These are phyloP conservation scores for Dioctria linearis DNA, from an alignment of 2,888 invertebrate genomes.

Conservation along the genomic window DNA sequence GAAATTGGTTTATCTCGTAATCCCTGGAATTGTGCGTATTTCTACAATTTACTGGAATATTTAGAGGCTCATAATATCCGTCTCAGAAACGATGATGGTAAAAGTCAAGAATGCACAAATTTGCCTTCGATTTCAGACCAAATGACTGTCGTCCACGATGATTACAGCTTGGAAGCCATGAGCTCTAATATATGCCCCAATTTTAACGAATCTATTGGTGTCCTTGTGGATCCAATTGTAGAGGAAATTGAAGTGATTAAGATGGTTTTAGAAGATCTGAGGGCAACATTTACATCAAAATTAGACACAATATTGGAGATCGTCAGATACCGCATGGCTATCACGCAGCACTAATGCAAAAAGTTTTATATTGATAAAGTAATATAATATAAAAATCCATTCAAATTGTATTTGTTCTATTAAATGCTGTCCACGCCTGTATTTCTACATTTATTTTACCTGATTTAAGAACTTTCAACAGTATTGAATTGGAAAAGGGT, in stretches of 20 bases:
- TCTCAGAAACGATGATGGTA: neutral
- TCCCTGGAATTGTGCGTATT: neutral
- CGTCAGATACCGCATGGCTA: too few species aligned
- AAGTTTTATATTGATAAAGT: too few species aligned
- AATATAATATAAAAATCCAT: too few species aligned
- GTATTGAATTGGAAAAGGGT: too few species aligned
- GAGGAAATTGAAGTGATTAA: neutral
- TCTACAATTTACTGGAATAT: neutral
- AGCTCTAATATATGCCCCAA: neutral
- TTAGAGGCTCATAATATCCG: neutral
- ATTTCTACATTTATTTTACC: too few species aligned
- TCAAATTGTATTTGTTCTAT: too few species aligned
- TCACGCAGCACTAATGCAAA: too few species aligned
- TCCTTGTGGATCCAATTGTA: neutral
- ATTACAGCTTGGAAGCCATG: neutral
- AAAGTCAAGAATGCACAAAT: neutral
- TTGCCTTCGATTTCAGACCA: neutral
- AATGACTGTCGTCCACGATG: neutral
- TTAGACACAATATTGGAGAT: too few species aligned
- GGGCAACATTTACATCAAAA: too few species aligned
- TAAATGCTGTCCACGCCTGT: too few species aligned
- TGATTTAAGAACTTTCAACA: too few species aligned
- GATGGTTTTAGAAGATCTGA: neutral
- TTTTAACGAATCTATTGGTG: neutral
- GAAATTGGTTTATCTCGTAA: neutral